Conservation (phyloP, 1,140 invertebrate genomes). For the Megalonaias nervosa region DNA sequence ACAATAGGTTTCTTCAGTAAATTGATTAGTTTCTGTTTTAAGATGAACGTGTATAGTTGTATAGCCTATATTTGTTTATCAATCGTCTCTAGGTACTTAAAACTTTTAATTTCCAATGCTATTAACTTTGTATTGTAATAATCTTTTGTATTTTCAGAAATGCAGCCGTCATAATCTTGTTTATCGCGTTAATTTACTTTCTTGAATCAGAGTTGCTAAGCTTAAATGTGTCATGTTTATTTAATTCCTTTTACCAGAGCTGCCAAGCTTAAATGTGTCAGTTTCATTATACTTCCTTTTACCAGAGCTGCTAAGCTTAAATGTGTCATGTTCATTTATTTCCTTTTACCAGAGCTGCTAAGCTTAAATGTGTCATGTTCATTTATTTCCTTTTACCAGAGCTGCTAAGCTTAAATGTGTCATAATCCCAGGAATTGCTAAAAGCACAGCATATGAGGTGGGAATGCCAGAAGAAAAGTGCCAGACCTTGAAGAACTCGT, state of each 20-base stretch:
- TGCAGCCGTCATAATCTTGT: too few species aligned
- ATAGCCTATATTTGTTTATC: too few species aligned
- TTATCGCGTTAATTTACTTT: too few species aligned
- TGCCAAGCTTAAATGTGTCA: slow-evolving; percentile 96
- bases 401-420: slow-evolving; percentile 98
- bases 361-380: slow-evolving; percentile 90
- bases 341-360: slow-evolving; percentile 84
- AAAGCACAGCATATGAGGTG: slow-evolving; percentile 96
- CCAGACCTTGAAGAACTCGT: slow-evolving; percentile 79
- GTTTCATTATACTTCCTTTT: too few species aligned
- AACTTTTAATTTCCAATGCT: too few species aligned
- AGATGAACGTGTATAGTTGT: too few species aligned
- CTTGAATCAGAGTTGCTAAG: too few species aligned
- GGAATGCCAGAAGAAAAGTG: slow-evolving; percentile 85
- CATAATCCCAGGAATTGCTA: slow-evolving; percentile 97
- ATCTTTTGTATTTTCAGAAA: slow-evolving; percentile 32
- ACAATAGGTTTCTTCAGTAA: too few species aligned
- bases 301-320: slow-evolving; percentile 84
- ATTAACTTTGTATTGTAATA: too few species aligned
- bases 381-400: slow-evolving; percentile 72
- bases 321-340: slow-evolving; percentile 82
- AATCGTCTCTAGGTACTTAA: too few species aligned
- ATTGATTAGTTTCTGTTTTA: too few species aligned
- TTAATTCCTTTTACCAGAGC: slow-evolving; percentile 77
- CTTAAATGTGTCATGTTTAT: too few species aligned